These are phyloP conservation scores for Tetrao urogallus DNA, from an alignment of 2,113 vertebrate genomes.

Conservation along the genomic window DNA sequence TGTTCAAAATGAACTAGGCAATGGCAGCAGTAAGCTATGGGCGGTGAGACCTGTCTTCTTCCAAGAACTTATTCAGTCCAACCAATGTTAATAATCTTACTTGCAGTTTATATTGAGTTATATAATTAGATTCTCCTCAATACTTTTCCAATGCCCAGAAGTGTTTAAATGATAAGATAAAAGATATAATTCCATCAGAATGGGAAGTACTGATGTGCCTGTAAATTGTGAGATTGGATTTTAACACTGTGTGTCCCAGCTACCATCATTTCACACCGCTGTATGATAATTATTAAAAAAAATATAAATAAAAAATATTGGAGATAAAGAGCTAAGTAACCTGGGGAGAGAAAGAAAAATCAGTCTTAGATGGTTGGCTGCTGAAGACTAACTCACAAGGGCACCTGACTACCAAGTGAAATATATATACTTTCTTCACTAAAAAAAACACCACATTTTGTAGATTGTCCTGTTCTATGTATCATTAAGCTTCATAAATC, in stretches of 20 bases:
- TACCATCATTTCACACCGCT: not conserved
- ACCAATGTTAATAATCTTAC: not conserved
- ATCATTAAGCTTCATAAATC: not conserved
- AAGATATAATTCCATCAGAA: not conserved
- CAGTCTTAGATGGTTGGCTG: not conserved
- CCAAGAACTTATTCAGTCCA: not conserved
- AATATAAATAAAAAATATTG: not conserved
- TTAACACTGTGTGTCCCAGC: not conserved
- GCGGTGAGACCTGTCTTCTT: not conserved
- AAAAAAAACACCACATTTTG: not conserved
- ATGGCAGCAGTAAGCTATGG: not conserved
- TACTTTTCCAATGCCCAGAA: not conserved
- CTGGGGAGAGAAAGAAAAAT: not conserved
- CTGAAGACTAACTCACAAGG: not conserved
- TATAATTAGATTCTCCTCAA: not conserved
- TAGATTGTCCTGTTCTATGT: not conserved
- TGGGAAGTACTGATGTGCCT: not conserved
- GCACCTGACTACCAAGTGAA: not conserved
- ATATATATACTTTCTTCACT: not conserved
- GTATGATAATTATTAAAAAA: not conserved
- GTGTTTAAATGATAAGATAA: not conserved
- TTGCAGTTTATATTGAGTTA: not conserved
- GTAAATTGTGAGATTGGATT: not conserved
- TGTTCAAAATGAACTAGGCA: not conserved
- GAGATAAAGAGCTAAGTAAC: constrained; percentile 14